Percentiles rank a stretch among this genome's conserved stretches.
These are phyloP conservation scores for Portunus trituberculatus DNA, from an alignment of 1,140 invertebrate genomes.

Conservation along the genomic window DNA sequence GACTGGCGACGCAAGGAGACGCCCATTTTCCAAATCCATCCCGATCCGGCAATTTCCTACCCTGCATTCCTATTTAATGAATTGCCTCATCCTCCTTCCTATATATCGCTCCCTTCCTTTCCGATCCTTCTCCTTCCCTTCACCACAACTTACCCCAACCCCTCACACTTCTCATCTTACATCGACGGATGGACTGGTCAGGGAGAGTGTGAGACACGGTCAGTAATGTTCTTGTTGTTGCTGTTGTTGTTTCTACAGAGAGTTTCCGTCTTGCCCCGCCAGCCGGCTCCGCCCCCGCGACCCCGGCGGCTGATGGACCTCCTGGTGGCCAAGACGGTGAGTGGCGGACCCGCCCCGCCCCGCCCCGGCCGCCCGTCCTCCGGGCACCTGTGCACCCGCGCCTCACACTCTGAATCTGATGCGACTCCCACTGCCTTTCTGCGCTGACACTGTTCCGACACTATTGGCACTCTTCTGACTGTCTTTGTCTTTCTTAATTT, in stretches of 20 bases:
- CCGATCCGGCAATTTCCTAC: neutral
- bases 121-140: neutral
- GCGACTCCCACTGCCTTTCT: neutral
- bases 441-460: neutral
- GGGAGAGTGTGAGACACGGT: slow-evolving; percentile 25
- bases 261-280: slow-evolving; percentile 67
- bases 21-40: neutral
- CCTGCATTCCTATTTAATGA: neutral
- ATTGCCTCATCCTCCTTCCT: neutral
- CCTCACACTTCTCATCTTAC: neutral
- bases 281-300: slow-evolving; percentile 61
- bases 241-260: slow-evolving; percentile 53
- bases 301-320: slow-evolving; percentile 64
- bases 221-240: slow-evolving; percentile 25
- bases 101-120: neutral
- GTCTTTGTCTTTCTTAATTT: neutral
- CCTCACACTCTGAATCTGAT: neutral
- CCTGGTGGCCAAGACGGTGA: slow-evolving; percentile 67
- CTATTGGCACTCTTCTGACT: neutral
- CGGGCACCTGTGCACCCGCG: slow-evolving; percentile 3
- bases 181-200: neutral
- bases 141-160: neutral
- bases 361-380: neutral
- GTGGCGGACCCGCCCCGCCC: neutral
- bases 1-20: neutral